Base-by-base conservation (phyloP, 2,888 invertebrate species). In the Cacoxenus indagator region DNA sequence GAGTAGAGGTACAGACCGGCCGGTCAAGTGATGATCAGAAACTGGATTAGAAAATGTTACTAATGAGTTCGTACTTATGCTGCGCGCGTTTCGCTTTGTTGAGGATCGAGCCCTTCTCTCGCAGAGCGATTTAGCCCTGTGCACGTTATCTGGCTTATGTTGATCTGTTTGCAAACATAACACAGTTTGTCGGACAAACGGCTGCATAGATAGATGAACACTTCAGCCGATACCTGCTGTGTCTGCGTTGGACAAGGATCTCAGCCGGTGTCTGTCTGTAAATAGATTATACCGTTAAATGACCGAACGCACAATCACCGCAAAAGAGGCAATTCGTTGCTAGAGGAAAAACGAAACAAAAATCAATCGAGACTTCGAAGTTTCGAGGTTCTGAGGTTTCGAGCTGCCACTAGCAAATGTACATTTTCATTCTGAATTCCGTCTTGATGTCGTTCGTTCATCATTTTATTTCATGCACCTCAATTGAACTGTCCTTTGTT, bases 331-430 rank as follows among this genome's bases (percentile, higher is more conserved):
- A 22, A 51, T 24, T 24, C 11, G 51, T 24, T n/a, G n/a, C n/a
- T n/a, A n/a, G 27, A 48, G 14, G 26, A 27, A 22, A 26, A n/a
- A n/a, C 26, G 5, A 4, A 27, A 14, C 26, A 8, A 46, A 46
- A 24, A 4, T 31, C 0, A 17, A 8, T 27, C 14, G 27, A 51
- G 43, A 70, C 75, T 77, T 80, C n/a, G n/a, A n/a, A n/a, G n/a
- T n/a, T n/a, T n/a, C n/a, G n/a, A n/a, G n/a, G n/a, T n/a, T n/a
- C n/a, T n/a, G n/a, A n/a, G n/a, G n/a, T n/a, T n/a, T n/a, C n/a
- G n/a, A 80, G 77, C 82, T 80, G 80, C 77, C 79, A 76, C n/a
- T n/a, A n/a, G n/a, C n/a, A n/a, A n/a, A n/a, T n/a, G 82, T 48
- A 78, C 37, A 22, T 62, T 37, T 62, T 45, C 45, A 78, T 46